Base-by-base conservation (phyloP, 2,797 vertebrate species). In the Pterois miles region DNA sequence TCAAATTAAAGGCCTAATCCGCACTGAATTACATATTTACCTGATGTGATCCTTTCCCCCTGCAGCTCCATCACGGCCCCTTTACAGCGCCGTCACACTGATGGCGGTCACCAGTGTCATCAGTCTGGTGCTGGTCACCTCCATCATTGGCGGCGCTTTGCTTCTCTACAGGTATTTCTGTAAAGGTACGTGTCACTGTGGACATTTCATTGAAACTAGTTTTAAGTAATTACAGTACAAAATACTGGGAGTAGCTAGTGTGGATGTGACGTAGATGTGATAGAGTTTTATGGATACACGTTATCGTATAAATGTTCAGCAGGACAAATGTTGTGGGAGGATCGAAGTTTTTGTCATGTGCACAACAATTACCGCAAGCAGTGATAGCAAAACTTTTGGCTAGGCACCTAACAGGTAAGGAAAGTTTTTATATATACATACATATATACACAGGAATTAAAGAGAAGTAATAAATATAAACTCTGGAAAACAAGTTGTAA, bases 91-190 rank as follows among this genome's bases (percentile, higher is more conserved):
- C 2, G 59, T 22, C 43, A 82, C 53, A 9, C 43, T 92, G 43
- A 77, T 93, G 5, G 77, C 71, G 22, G 68, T 81, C 59, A 85
- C 81, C 38, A 80, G 86, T 38, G 38, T 75, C 27, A 6, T 71
- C 67, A 88, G 78, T 76, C 36, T 87, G 8, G 34, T 89, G 58
- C 25, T 90, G 62, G 80, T 89, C 14, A 5, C 64, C 52, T 46
- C 52, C 25, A 18, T 75, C 4, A 64, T 77, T 12, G 90, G 86
- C 56, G 75, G 53, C 1, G 16, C 62, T 54, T 20, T 88, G 38
- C 40, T 86, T 16, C 25, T 87, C 67, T 70, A 76, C 78, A 70
- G 43, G 20, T 67, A 81, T 65, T 75, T 84, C 34, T 71, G 22
- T 48, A 86, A 83, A 81, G 75, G 86, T 85, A 57, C 0, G 57